Evolutionary conservation across 2,888 invertebrate species (phyloP), one percentile per base, ranked within the genome.

Genomic region (Eilema sororculum): DNA sequence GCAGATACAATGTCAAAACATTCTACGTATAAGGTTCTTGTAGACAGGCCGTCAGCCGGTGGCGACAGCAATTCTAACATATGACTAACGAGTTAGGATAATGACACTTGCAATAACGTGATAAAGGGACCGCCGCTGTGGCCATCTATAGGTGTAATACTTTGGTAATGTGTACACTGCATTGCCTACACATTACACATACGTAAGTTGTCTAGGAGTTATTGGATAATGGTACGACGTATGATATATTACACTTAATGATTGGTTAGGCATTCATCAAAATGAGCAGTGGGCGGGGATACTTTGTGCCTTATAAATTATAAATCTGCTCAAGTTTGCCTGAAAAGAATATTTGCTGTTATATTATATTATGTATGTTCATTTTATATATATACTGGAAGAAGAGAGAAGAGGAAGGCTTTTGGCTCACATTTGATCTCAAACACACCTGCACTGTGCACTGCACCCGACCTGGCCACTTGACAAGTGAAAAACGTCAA

Each of bases 61-160:
- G 78, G 73, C 69, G 65, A 66, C 41, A 37, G 71, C 78, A 73
- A 76, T 81, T 73, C 78, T 71, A 68, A 69, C 73, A 73, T 74
- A 76, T 81, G 80, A 83, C 80, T 82, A 81, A 83, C 82, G 82
- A 82, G 77, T 76, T 52, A 58, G 75, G 76, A 72, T 84, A 84
- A 85, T 79, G 79, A 81, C 79, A 80, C 77, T 80, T 73, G 76
- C 81, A 73, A 77, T 80, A 80, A 74, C 71, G 71, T 67, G 82
- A 82, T 78, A 79, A 76, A 80, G 70, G 73, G 72, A 37, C 62
- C 70, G 68, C 61, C 69, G 60, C 65, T 79, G 79, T 79, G 76
- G 65, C 76, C 58, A 62, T 70, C 70, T 60, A 61, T 67, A 77
- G 80, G 76, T 76, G 72, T 68, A 79, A 71, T 58, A 75, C 62